Evolutionary conservation across 2,797 vertebrate species (phyloP).

Genomic region (Kryptopterus vitreolus): DNA sequence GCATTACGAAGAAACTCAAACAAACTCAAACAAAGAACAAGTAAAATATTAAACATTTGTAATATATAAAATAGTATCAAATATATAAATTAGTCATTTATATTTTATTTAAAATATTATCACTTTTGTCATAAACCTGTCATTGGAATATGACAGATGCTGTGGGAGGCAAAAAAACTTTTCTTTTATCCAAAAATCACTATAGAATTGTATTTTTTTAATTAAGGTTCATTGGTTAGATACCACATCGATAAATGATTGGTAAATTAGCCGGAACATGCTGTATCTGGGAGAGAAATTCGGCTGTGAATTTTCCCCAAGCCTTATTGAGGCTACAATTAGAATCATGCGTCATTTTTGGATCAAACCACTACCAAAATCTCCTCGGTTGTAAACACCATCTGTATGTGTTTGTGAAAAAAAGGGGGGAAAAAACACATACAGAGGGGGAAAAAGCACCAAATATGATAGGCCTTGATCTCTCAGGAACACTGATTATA

Average conservation of each 20-base stretch:
- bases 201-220: neutral
- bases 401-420: neutral
- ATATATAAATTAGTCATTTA: too few species aligned
- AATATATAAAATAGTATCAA: too few species aligned
- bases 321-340: neutral
- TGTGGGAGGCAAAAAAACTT: too few species aligned
- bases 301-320: neutral
- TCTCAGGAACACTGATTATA: neutral
- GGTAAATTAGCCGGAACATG: neutral
- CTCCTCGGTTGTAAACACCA: neutral
- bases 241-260: neutral
- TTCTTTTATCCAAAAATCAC: neutral
- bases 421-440: neutral
- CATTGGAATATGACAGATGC: too few species aligned
- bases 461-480: neutral
- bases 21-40: too few species aligned
- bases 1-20: neutral
- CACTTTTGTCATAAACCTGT: too few species aligned
- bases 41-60: too few species aligned
- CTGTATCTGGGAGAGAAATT: neutral
- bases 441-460: neutral
- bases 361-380: neutral
- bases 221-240: neutral
- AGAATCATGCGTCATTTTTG: neutral
- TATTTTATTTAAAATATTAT: too few species aligned